Percentiles rank a stretch among this genome's conserved stretches.
Conservation (phyloP, 2,113 vertebrate genomes). For the Hippocampus barbouri region DNA sequence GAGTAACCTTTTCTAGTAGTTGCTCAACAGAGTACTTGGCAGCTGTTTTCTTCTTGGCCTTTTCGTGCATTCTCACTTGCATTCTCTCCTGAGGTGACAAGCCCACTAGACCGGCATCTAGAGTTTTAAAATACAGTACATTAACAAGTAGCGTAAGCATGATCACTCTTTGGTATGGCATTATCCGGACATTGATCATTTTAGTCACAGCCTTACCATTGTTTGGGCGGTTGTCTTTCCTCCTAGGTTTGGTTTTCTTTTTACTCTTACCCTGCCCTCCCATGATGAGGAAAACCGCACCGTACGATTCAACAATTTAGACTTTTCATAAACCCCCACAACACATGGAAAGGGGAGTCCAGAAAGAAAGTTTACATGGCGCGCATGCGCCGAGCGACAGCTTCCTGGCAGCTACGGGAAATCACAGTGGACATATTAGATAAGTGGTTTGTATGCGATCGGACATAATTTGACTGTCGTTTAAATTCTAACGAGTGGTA, state of each 20-base stretch:
- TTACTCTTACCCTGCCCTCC: conserved; percentile 75
- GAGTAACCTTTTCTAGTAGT: conserved; percentile 73
- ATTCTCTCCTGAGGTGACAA: conserved; percentile 73
- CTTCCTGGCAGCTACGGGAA: conserved; percentile 36
- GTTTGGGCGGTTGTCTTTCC: conserved; percentile 57
- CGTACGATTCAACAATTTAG: not conserved
- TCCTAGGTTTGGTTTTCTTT: conserved; percentile 72
- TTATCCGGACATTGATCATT: not conserved
- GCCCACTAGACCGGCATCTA: conserved; percentile 53
- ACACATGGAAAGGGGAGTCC: conserved; percentile 34
- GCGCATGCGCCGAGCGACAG: conserved; percentile 38
- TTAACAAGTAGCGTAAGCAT: not conserved
- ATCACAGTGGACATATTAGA: conserved; percentile 21
- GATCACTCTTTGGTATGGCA: not conserved
- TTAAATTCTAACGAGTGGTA: rapidly evolving
- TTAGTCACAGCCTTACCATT: conserved; percentile 43
- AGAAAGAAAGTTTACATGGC: not conserved
- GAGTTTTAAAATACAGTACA: not conserved
- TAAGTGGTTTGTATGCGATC: not conserved
- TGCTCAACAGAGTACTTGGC: conserved; percentile 73
- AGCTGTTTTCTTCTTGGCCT: conserved; percentile 76
- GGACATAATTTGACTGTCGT: not conserved
- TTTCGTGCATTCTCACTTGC: conserved; percentile 74
- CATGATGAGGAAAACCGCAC: conserved; percentile 47
- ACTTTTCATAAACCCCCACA: not conserved